Evolutionary conservation across 2,113 vertebrate genomes (phyloP), one percentile per base, ranked within the genome.

Genomic region (Holacanthus passer): DNA sequence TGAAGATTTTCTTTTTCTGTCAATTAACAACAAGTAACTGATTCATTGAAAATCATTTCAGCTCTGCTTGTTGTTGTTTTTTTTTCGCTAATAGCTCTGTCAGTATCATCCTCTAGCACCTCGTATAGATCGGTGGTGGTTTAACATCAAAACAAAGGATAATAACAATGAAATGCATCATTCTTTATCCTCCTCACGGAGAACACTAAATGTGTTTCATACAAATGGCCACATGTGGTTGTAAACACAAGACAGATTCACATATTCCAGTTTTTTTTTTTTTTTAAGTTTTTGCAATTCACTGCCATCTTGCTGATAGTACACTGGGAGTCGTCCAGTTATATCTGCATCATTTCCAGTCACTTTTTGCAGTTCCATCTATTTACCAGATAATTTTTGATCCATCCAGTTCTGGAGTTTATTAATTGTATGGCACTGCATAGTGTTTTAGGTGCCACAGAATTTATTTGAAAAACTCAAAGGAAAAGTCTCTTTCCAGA

Each of bases 381-480:
- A 41, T 41, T 73, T 43, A 56, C 37, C 11, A 39, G 47, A 75
- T 63, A 35, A 64, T 35, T 55, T 19, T 14, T n/a, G 12, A 35
- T 60, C 52, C 47, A 24, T 52, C 35, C 24, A 24, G 3, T 20
- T 59, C 55, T 69, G 71, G 24, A 73, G 19, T 59, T 70, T 1
- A 2, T 79, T 77, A 68, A 48, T 24, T 58, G 9, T 14, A 16
- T 17, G 2, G 27, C 37, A 62, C 14, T 32, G 32, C 32, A 52
- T 7, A 16, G 20, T 3, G 3, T 17, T 48, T 58, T 12, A 73
- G 53, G 66, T 24, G 65, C 32, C 60, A 79, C 35, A 68, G 0
- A 79, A 20, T 52, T 64, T 0, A 68, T 83, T 77, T 75, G 29
- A 80, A 72, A 64, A 73, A 70, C 50, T 60, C 32, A 16, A 43